Evolutionary conservation across 2,888 invertebrate genomes (phyloP).

Genomic region (Cylindroiulus punctatus): DNA sequence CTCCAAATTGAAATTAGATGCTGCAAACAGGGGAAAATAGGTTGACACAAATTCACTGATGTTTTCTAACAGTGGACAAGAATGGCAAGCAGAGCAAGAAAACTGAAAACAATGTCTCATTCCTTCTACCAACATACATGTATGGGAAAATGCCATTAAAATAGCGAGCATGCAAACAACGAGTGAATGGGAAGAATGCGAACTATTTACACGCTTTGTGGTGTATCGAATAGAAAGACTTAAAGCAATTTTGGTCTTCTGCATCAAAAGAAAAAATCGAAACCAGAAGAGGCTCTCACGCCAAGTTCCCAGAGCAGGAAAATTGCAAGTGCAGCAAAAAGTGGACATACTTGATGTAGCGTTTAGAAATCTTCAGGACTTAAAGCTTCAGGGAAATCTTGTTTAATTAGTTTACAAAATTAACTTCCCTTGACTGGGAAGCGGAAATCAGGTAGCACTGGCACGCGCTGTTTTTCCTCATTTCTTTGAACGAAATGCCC

Average conservation of each 20-base stretch:
- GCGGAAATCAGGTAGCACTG: not conserved
- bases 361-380: not conserved
- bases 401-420: not conserved
- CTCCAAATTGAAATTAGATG: not conserved
- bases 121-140: not conserved
- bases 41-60: not conserved
- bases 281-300: not conserved
- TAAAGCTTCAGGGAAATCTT: not conserved
- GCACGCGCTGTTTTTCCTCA: conserved; percentile 20
- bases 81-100: not conserved
- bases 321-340: not conserved
- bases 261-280: not conserved
- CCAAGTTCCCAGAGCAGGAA: not conserved
- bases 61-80: not conserved
- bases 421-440: conserved; percentile 5
- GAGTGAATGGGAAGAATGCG: conserved; percentile 3
- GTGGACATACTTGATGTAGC: not conserved
- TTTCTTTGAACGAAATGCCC: not conserved
- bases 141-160: not conserved
- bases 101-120: not conserved
- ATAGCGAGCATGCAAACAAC: not conserved
- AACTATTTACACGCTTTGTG: not conserved
- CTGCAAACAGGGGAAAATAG: not conserved
- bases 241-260: not conserved
- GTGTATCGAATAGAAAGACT: not conserved